Evolutionary conservation across 2,113 vertebrate genomes (phyloP).

Genomic region (Mesocricetus auratus): DNA sequence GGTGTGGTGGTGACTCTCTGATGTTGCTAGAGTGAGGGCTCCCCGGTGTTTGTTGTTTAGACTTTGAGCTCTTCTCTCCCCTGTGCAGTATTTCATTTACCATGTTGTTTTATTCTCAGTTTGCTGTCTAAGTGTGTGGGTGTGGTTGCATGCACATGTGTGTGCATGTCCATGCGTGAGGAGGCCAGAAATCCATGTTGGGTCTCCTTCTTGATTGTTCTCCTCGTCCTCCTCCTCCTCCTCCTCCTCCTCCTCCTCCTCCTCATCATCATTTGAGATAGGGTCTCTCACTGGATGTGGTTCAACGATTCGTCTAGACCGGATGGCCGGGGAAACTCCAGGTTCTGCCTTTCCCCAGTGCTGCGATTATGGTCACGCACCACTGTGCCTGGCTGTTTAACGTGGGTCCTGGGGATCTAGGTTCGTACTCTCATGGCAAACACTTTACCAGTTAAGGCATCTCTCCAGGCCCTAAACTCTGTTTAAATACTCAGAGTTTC

Average conservation of each 20-base stretch:
- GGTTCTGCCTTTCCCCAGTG: neutral
- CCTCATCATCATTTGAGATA: neutral
- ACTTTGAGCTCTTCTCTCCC: neutral
- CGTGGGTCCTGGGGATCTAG: neutral
- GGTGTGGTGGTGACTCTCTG: neutral
- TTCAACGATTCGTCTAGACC: neutral
- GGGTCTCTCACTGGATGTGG: neutral
- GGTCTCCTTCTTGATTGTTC: neutral
- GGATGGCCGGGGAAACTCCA: neutral
- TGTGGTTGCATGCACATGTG: neutral
- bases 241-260: no score
- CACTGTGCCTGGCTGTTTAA: neutral
- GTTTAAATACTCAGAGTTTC: neutral
- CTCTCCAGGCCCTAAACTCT: neutral
- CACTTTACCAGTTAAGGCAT: neutral
- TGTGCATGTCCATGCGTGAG: neutral
- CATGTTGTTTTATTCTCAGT: neutral
- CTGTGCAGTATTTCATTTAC: neutral
- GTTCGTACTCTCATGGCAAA: no score
- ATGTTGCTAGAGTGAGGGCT: neutral
- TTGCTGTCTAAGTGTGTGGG: neutral
- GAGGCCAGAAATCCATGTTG: neutral
- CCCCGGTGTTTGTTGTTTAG: neutral
- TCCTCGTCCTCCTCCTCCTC: neutral
- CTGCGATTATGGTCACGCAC: neutral